Conservation (phyloP, 2,113 vertebrate genomes). For the Anguilla japonica region DNA sequence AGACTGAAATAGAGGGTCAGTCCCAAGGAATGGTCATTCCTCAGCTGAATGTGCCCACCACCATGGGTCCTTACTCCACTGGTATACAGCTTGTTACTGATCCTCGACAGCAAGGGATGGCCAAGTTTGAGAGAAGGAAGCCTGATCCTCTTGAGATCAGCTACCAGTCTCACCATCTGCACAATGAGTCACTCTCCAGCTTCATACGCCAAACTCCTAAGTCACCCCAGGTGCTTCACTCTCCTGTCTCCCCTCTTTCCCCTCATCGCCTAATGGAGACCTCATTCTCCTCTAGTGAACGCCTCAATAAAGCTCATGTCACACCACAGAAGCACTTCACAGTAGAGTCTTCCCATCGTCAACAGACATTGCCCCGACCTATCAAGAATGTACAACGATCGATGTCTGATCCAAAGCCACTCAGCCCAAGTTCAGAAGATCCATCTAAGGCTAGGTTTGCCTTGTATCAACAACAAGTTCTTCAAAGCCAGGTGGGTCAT, state of each 20-base stretch:
- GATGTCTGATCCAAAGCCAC: slow-evolving; percentile 95
- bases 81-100: slow-evolving; percentile 86
- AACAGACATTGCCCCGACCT: slow-evolving; percentile 90
- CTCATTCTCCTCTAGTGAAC: slow-evolving; percentile 90
- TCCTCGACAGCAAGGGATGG: slow-evolving; percentile 74
- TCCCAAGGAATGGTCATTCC: slow-evolving; percentile 82
- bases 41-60: slow-evolving; percentile 85
- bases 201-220: slow-evolving; percentile 87
- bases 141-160: slow-evolving; percentile 94
- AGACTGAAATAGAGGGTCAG: slow-evolving; percentile 89
- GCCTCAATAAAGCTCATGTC: slow-evolving; percentile 94
- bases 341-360: slow-evolving; percentile 81
- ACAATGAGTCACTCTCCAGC: slow-evolving; percentile 80
- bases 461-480: slow-evolving; percentile 86
- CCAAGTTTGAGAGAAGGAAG: slow-evolving; percentile 91
- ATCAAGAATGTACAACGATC: slow-evolving; percentile 97
- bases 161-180: slow-evolving; percentile 83
- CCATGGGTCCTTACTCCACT: slow-evolving; percentile 89
- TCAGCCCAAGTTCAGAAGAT: slow-evolving; percentile 95
- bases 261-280: slow-evolving; percentile 93
- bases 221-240: slow-evolving; percentile 97
- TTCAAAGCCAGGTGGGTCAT: slow-evolving; percentile 87
- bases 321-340: slow-evolving; percentile 95
- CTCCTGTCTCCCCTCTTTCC: slow-evolving; percentile 91
- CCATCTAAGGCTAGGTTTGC: slow-evolving; percentile 88